Conservation (phyloP, 2,888 invertebrate genomes). For the Acanthopleura granulata region DNA sequence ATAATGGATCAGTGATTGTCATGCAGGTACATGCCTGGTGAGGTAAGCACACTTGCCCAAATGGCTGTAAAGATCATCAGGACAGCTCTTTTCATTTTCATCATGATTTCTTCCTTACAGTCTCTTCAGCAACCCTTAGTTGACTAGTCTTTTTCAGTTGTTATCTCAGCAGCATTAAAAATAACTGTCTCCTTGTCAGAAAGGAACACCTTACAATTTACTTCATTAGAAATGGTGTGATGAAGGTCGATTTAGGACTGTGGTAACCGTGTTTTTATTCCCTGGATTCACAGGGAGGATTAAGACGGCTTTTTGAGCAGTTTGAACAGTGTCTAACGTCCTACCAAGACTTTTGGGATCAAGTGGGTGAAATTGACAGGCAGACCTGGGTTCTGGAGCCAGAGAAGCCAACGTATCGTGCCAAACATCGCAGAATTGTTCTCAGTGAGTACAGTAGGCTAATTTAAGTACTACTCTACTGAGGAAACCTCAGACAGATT, state of each 20-base stretch:
- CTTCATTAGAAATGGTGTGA: neutral
- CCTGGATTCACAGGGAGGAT: constrained; percentile 36
- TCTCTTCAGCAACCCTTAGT: too few species aligned
- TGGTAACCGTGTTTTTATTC: neutral
- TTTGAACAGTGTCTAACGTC: constrained; percentile 50
- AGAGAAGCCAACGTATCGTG: constrained; percentile 61
- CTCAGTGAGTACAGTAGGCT: constrained; percentile 62
- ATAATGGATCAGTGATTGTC: too few species aligned
- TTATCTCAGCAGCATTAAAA: too few species aligned
- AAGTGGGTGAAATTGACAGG: constrained; percentile 63
- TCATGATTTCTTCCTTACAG: too few species aligned
- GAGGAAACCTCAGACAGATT: too few species aligned
- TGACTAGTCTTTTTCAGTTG: too few species aligned
- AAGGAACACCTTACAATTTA: neutral
- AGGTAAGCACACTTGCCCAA: too few species aligned
- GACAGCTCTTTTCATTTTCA: too few species aligned
- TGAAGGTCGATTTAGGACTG: too few species aligned
- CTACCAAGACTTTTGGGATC: constrained; percentile 66
- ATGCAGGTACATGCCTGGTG: too few species aligned
- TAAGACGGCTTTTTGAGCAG: constrained; percentile 50
- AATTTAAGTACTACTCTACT: too few species aligned
- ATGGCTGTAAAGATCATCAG: too few species aligned
- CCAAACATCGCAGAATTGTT: constrained; percentile 63
- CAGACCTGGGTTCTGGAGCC: constrained; percentile 69
- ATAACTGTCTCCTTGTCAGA: neutral